Conservation (phyloP, 2,888 invertebrate genomes). For the Andrena fulva region DNA sequence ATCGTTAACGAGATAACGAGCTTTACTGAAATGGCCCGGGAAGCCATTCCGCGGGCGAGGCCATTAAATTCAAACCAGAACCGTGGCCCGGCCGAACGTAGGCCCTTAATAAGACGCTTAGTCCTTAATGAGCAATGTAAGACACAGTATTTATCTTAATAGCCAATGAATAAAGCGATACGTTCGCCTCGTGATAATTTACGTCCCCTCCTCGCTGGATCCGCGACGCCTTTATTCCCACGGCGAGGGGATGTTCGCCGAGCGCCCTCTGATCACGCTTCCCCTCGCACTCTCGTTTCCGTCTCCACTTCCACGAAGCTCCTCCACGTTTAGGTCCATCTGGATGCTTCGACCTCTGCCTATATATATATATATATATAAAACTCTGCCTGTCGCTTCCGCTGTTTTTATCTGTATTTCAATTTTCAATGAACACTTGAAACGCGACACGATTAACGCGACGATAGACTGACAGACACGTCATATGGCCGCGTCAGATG, state of each 20-base stretch:
- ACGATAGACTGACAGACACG: no score
- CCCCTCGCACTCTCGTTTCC: not conserved
- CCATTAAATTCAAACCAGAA: conserved; percentile 62
- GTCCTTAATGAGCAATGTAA: conserved; percentile 56
- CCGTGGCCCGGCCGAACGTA: conserved; percentile 27
- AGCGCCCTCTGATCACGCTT: not conserved
- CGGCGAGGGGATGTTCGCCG: not conserved
- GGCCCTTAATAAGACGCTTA: conserved; percentile 64
- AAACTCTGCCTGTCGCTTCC: not conserved
- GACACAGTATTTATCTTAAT: conserved; percentile 51
- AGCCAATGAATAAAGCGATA: conserved; percentile 37
- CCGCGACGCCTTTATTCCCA: conserved; percentile 9
- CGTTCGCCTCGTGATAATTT: conserved; percentile 26
- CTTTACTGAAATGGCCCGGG: conserved; percentile 57
- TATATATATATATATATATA: not conserved
- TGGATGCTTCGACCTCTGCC: not conserved
- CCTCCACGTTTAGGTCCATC: not conserved
- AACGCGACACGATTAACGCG: not conserved
- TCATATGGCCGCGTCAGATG: no score
- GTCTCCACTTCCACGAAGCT: not conserved
- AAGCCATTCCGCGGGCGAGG: conserved; percentile 52
- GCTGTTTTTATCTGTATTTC: not conserved
- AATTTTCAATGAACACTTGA: not conserved
- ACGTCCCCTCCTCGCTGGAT: not conserved
- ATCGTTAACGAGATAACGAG: conserved; percentile 72